Conservation (phyloP, 2,888 invertebrate genomes). For the Hirudinaria manillensis region DNA sequence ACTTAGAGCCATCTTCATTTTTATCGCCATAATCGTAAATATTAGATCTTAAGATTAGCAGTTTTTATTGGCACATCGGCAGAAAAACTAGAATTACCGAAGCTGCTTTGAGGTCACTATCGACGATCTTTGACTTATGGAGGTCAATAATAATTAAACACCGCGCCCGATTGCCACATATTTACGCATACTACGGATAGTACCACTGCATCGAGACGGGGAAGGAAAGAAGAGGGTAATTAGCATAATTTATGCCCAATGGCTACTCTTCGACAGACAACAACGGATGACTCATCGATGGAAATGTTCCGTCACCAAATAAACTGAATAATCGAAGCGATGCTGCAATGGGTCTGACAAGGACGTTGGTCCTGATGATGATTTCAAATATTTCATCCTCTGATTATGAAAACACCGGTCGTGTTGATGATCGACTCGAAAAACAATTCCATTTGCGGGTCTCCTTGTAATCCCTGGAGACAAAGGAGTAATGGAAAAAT, state of each 20-base stretch:
- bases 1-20: neutral
- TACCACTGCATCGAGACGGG: neutral
- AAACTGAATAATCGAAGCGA: slow-evolving; percentile 4
- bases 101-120: too few relatives aligned
- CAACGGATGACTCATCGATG: slow-evolving; percentile 9
- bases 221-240: neutral
- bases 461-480: neutral
- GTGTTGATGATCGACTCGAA: neutral
- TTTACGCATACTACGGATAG: neutral
- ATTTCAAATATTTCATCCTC: neutral
- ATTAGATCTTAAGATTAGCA: neutral
- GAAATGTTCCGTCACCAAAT: neutral
- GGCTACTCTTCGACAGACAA: neutral
- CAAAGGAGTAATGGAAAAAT: slow-evolving; percentile 2
- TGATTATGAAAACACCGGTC: neutral
- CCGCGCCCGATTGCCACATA: neutral
- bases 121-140: too few relatives aligned
- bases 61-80: too few relatives aligned
- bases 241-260: slow-evolving; percentile 12
- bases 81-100: too few relatives aligned
- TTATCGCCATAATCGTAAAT: neutral
- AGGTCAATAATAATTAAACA: neutral
- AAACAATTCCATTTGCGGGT: slow-evolving; percentile 6
- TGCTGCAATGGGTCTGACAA: slow-evolving; percentile 15
- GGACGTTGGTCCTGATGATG: slow-evolving; percentile 21